Percentiles rank a stretch among this genome's conserved stretches.
Evolutionary conservation across 2,888 invertebrate genomes (phyloP).

Genomic region (Lasioglossum figueresi): DNA sequence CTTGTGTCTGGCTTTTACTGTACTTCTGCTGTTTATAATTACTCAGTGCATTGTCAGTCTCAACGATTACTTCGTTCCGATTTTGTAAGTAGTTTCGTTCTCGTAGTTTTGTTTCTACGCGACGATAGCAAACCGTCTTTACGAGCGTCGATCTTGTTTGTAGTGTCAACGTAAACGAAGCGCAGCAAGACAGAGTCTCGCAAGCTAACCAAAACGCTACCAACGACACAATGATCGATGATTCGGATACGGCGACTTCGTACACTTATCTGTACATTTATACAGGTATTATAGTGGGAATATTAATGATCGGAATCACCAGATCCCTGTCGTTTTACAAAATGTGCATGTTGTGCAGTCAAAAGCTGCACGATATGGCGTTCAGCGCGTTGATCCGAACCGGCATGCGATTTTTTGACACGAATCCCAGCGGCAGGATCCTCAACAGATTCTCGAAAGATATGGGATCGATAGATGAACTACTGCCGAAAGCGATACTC

Average conservation of each 20-base stretch:
- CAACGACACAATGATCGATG: conserved; percentile 37
- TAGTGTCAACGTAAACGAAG: conserved; percentile 87
- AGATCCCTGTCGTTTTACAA: conserved; percentile 85
- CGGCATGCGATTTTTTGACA: conserved; percentile 91
- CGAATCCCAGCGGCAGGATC: conserved; percentile 92
- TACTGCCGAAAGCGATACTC: conserved; percentile 87
- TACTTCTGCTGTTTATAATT: conserved; percentile 85
- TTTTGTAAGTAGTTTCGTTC: conserved; percentile 73
- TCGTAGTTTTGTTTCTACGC: not conserved
- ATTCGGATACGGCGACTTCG: conserved; percentile 70
- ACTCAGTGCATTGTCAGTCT: conserved; percentile 87
- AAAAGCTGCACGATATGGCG: conserved; percentile 85
- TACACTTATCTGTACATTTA: conserved; percentile 87
- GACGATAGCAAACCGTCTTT: not conserved
- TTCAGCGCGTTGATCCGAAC: conserved; percentile 85
- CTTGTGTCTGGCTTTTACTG: conserved; percentile 82
- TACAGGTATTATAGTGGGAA: conserved; percentile 84
- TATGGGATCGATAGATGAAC: conserved; percentile 91
- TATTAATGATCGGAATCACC: conserved; percentile 82
- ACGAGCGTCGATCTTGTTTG: conserved; percentile 63
- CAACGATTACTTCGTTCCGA: conserved; percentile 88
- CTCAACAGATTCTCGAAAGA: conserved; percentile 94
- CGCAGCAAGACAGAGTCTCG: conserved; percentile 46
- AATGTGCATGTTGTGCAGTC: conserved; percentile 84
- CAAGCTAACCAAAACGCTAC: conserved; percentile 22